Conservation (phyloP, 2,113 vertebrate species). For the Theristicus caerulescens region DNA sequence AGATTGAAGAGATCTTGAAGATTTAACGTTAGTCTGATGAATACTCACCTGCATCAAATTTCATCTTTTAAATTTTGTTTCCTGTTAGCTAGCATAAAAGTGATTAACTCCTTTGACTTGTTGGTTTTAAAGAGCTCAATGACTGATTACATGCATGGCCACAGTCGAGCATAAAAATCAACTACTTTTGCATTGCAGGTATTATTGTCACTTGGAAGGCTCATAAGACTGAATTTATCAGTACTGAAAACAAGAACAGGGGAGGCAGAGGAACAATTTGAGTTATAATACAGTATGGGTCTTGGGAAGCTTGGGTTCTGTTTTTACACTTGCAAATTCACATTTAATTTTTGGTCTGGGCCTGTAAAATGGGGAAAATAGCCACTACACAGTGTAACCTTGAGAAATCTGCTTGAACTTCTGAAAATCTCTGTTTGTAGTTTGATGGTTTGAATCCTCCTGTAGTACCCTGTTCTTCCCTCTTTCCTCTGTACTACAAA, state of each 20-base stretch:
- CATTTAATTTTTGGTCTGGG: neutral
- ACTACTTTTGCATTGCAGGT: neutral
- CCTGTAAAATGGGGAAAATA: neutral
- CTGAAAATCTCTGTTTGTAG: neutral
- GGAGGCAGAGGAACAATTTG: neutral
- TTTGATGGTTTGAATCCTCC: neutral
- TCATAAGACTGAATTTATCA: neutral
- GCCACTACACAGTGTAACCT: neutral
- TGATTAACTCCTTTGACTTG: neutral
- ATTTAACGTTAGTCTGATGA: neutral
- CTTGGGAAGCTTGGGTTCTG: neutral
- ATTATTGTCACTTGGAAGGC: neutral
- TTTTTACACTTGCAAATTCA: neutral
- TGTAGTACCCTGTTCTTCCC: neutral
- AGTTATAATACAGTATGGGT: neutral
- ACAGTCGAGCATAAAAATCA: neutral
- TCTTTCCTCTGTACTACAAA: neutral
- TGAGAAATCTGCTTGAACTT: neutral
- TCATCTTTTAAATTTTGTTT: neutral
- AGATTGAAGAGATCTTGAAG: neutral
- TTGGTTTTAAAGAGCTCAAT: neutral
- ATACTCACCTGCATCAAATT: neutral
- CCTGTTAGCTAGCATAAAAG: neutral
- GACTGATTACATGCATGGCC: neutral
- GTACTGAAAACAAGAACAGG: neutral